These are phyloP conservation scores for Cyrtorhinus lividipennis DNA, from an alignment of 1,140 invertebrate genomes.

Conservation along the genomic window DNA sequence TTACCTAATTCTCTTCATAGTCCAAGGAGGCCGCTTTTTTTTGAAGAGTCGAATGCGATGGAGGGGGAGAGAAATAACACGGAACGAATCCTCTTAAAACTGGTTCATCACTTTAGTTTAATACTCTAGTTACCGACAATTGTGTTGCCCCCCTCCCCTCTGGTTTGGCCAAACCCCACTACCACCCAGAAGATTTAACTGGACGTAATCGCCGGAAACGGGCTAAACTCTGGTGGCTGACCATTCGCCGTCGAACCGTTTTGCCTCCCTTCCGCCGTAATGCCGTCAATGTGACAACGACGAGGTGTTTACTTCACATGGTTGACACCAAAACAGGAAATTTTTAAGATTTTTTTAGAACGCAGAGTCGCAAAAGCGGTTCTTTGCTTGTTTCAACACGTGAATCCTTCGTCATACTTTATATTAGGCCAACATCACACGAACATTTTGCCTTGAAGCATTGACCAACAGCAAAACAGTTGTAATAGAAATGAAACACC, in stretches of 20 bases:
- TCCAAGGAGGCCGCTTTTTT: no score
- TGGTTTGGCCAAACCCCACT: no score
- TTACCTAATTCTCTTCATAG: no score
- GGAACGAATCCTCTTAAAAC: no score
- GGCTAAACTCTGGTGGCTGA: not conserved
- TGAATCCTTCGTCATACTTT: no score
- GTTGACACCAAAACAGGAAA: not conserved
- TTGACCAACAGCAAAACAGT: no score
- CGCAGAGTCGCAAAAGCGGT: not conserved
- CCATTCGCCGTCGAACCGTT: not conserved
- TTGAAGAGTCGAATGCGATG: no score
- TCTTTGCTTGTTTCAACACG: not conserved
- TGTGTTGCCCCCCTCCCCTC: not conserved
- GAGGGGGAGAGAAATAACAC: no score
- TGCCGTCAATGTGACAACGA: not conserved
- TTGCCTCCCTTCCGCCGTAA: not conserved
- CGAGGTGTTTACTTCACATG: not conserved
- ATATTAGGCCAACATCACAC: no score
- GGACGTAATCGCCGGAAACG: constrained; percentile 3
- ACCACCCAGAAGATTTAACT: no score
- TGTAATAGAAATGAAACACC: no score
- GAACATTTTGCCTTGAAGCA: no score
- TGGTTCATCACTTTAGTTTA: constrained; percentile 8
- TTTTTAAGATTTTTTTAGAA: not conserved
- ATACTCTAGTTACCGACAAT: not conserved